Conservation (phyloP, 1,140 invertebrate genomes). For the Tetranychus urticae region DNA sequence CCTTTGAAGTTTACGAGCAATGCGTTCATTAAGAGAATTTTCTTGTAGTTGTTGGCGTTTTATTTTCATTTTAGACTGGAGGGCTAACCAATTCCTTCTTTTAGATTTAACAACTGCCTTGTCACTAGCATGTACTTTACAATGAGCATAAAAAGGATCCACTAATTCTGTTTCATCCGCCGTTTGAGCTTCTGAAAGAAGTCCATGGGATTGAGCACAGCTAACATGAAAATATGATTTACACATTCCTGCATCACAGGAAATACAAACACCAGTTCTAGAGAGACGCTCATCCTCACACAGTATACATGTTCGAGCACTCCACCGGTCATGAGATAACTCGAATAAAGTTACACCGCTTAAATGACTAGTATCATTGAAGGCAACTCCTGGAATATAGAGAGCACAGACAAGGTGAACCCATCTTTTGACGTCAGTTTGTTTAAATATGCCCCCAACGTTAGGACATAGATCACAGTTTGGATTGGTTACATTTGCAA, state of each 20-base stretch:
- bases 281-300: slow-evolving; percentile 65
- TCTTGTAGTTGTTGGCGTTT: background rate
- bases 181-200: slow-evolving; percentile 62
- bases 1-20: background rate
- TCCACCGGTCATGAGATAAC: slow-evolving; percentile 85
- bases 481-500: slow-evolving; percentile 58
- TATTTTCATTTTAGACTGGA: slow-evolving; percentile 43
- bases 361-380: slow-evolving; percentile 72
- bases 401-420: slow-evolving; percentile 89
- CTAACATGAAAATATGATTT: slow-evolving; percentile 92
- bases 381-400: slow-evolving; percentile 87
- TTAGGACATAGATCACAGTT: slow-evolving; percentile 30
- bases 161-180: slow-evolving; percentile 75
- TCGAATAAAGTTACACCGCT: slow-evolving; percentile 58
- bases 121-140: slow-evolving; percentile 34
- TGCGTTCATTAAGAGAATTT: background rate
- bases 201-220: slow-evolving; percentile 76
- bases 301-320: slow-evolving; percentile 56
- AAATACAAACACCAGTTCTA: slow-evolving; percentile 75
- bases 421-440: slow-evolving; percentile 83
- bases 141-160: slow-evolving; percentile 91
- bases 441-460: slow-evolving; percentile 73
- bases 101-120: slow-evolving; percentile 20
- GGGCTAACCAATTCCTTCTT: slow-evolving; percentile 62
- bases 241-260: slow-evolving; percentile 89